Evolutionary conservation across 53 echinoderm and acorn worm genomes (phyloP), one percentile per base, ranked within the genome.

Genomic region (Echinometra lucunter): DNA sequence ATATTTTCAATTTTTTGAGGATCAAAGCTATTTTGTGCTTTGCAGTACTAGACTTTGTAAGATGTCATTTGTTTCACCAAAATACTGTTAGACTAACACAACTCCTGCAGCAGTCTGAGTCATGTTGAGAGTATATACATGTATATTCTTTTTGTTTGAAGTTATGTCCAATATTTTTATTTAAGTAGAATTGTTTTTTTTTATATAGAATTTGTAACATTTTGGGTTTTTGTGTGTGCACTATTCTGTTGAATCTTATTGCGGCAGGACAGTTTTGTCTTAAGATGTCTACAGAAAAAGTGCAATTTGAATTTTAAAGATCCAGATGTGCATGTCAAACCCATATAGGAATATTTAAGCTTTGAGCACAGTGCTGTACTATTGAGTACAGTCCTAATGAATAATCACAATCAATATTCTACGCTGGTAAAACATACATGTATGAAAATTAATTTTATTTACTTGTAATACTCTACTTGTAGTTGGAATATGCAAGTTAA

Each of bases 291-390:
- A 85, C 49, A 49, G 49, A 1, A 47, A 6, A 85, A 30, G 85
- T 85, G 85, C 85, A 85, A 85, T 85, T 85, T 85, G 45, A 47
- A 85, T 28, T n/a, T 45, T 25, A 47, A 78, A 23, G 78, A 78
- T 78, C 21, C 78, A 78, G 19, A 40, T 42, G 42, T 38, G 40
- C 13, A 21, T 38, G 23, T 40, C 19, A 78, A 40, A 23, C 78
- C 12, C 34, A 78, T 38, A 19, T 17, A 78, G 78, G 17, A 78
- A 21, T 16, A 21, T 18, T 40, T 18, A 40, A 38, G 19, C 19
- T 78, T 78, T 19, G 40, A 11, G 60, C 23, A 58, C 58, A 60
- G 60, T 60, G 60, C 60, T 60, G 21, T 60, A 53, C 53, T 60
- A 16, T 60, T 28, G 30, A 32, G 9, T 69, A 69, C 38, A 78